A percentile compares a stretch with the other conserved stretches of the same genome.
These are phyloP conservation scores for Drosophila bipectinata DNA, from an alignment of 1,140 invertebrate species.

Conservation along the genomic window DNA sequence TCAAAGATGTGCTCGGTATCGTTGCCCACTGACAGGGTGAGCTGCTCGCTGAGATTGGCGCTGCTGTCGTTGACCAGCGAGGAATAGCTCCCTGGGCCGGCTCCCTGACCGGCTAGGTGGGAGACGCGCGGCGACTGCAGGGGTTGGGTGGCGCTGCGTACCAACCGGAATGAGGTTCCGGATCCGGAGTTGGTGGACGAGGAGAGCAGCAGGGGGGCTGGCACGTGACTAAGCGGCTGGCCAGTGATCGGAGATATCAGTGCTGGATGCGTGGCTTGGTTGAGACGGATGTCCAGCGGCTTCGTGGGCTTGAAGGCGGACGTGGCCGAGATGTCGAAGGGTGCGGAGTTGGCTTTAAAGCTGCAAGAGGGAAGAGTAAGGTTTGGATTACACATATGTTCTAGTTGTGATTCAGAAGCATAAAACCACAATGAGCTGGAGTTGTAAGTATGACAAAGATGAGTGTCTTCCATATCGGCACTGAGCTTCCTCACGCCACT, in stretches of 20 bases:
- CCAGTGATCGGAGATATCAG: slow-evolving; percentile 69
- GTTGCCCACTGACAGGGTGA: slow-evolving; percentile 61
- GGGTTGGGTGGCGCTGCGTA: slow-evolving; percentile 70
- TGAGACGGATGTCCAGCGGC: slow-evolving; percentile 65
- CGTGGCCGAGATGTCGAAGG: slow-evolving; percentile 71
- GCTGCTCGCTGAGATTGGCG: slow-evolving; percentile 62
- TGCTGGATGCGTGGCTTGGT: slow-evolving; percentile 35
- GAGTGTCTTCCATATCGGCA: too few relatives aligned
- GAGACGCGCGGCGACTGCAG: slow-evolving; percentile 65
- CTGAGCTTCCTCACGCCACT: too few relatives aligned
- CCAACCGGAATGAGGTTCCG: slow-evolving; percentile 55
- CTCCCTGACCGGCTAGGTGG: slow-evolving; percentile 47
- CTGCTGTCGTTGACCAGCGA: slow-evolving; percentile 57
- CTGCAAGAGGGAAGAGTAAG: slow-evolving; percentile 27
- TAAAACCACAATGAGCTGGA: too few relatives aligned
- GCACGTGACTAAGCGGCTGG: slow-evolving; percentile 68
- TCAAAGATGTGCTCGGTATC: slow-evolving; percentile 77
- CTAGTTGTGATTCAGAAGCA: too few relatives aligned
- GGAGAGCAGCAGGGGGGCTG: slow-evolving; percentile 59
- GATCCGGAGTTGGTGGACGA: slow-evolving; percentile 57
- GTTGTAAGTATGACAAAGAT: too few relatives aligned
- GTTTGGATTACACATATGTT: too few relatives aligned
- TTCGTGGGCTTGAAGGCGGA: slow-evolving; percentile 80
- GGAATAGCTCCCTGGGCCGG: slow-evolving; percentile 8
- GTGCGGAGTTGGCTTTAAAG: slow-evolving; percentile 79